Base-by-base conservation (phyloP, 2,888 invertebrate genomes). In the Caenorhabditis japonica region DNA sequence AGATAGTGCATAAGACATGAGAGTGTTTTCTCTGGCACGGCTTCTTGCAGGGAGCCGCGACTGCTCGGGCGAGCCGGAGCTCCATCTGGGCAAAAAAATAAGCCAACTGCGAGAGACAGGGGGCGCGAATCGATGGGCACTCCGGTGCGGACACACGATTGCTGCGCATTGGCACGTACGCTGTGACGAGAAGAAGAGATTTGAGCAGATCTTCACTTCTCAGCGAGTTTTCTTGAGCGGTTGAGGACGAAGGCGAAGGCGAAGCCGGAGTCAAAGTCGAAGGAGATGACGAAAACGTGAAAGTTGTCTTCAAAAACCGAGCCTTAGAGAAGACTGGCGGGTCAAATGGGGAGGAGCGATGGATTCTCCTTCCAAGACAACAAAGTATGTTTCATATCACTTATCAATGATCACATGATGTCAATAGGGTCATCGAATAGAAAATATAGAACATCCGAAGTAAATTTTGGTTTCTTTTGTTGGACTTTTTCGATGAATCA, bases 131-230 rank as follows among this genome's bases (percentile, higher is more conserved):
- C 66, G 66, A 66, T 66, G 66, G 27, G 36, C 23, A 34, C 51
- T 46, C 44, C 64, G 51, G 21, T 56, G 56, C 51, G 56, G 56
- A 56, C 55, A 55, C 66, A 66, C 66, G 66, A 66, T 66, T 66
- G 66, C 56, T 66, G 43, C 30, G 23, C 66, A 47, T 56, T 51
- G 56, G 66, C 66, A 66, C 66, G 66, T 66, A 66, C 56, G 43
- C 66, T 49, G n/a, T 66, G 56, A 66, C 66, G 56, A 19, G 27
- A 47, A 43, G 38, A 41, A 43, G 52, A 66, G 66, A 66, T 66
- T 66, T 66, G 56, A 51, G 49, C 30, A 17, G 49, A 41, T 49
- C 49, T 56, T 34, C 41, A 55, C 23, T 47, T 47, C 49, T 41
- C 47, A 66, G 66, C 51, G 44, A 56, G 30, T 30, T 30, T 30